These are phyloP conservation scores for Eupithecia exiguata DNA, from an alignment of 2,888 invertebrate genomes.

Conservation along the genomic window DNA sequence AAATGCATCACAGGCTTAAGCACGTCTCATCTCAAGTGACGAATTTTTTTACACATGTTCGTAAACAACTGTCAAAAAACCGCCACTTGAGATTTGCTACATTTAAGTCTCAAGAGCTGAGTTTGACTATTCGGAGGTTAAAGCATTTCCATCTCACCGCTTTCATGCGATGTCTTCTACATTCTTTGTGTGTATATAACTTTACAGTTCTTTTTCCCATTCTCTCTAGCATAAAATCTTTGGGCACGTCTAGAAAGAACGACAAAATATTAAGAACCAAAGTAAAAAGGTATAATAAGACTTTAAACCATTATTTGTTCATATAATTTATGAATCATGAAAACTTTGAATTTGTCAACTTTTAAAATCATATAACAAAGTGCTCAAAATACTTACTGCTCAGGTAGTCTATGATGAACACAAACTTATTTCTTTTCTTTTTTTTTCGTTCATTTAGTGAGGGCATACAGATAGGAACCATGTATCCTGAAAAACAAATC, in stretches of 20 bases:
- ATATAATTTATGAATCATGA: not conserved
- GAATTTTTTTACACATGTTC: too few relatives aligned
- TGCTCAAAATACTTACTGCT: constrained; percentile 65
- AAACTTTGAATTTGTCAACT: not conserved
- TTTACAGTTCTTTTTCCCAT: constrained; percentile 71
- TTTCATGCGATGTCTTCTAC: constrained; percentile 64
- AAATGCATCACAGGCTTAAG: too few relatives aligned
- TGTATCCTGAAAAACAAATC: constrained; percentile 61
- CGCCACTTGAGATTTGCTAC: too few relatives aligned
- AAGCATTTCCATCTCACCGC: constrained; percentile 51
- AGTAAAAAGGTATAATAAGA: not conserved
- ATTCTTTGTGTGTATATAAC: constrained; percentile 70
- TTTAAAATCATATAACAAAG: not conserved
- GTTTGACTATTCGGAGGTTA: not conserved
- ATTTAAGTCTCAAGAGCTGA: too few relatives aligned
- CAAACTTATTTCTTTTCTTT: constrained; percentile 57
- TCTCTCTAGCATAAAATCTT: constrained; percentile 70
- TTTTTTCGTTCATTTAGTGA: constrained; percentile 60
- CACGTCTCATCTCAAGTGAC: too few relatives aligned
- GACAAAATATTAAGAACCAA: not conserved
- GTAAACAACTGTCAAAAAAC: too few relatives aligned
- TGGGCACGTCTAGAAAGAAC: constrained; percentile 62
- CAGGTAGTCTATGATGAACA: constrained; percentile 71
- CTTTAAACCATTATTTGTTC: too few relatives aligned
- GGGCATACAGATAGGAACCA: constrained; percentile 72